Conservation (phyloP, 2,113 vertebrate species). For the Petrocephalus zakoni region DNA sequence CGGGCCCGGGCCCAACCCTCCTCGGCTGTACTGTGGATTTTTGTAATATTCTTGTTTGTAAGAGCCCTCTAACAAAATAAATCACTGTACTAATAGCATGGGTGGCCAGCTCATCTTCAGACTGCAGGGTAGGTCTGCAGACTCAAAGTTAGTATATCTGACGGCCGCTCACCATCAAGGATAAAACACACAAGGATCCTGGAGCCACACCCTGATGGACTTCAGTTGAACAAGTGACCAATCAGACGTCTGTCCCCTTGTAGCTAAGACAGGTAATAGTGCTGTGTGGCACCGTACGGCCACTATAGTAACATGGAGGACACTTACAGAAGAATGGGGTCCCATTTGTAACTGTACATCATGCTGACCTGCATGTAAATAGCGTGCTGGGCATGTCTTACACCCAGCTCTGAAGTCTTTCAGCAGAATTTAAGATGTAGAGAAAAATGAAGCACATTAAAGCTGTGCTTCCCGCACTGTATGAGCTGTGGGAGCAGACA, state of each 20-base stretch:
- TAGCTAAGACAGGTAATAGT: neutral
- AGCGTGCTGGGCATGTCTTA: neutral
- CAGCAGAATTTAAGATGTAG: neutral
- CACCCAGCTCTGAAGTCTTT: neutral
- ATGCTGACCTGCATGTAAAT: neutral
- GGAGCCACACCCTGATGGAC: neutral
- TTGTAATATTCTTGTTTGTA: neutral
- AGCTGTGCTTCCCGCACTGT: neutral
- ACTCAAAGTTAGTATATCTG: neutral
- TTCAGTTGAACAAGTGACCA: neutral
- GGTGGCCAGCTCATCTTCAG: neutral
- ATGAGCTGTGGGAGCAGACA: neutral
- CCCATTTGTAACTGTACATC: neutral
- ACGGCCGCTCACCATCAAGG: neutral
- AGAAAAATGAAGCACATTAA: neutral
- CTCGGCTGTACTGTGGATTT: constrained; percentile 5
- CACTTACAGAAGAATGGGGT: neutral
- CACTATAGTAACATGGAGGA: neutral
- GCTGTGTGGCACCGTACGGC: neutral
- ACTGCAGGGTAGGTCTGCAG: neutral
- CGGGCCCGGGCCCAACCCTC: constrained; percentile 34
- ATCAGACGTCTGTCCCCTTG: neutral
- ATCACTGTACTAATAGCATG: neutral
- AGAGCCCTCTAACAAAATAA: neutral
- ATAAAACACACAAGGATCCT: neutral